These are phyloP conservation scores for Aporophyla nigra DNA, from an alignment of 2,888 invertebrate genomes.

Conservation along the genomic window DNA sequence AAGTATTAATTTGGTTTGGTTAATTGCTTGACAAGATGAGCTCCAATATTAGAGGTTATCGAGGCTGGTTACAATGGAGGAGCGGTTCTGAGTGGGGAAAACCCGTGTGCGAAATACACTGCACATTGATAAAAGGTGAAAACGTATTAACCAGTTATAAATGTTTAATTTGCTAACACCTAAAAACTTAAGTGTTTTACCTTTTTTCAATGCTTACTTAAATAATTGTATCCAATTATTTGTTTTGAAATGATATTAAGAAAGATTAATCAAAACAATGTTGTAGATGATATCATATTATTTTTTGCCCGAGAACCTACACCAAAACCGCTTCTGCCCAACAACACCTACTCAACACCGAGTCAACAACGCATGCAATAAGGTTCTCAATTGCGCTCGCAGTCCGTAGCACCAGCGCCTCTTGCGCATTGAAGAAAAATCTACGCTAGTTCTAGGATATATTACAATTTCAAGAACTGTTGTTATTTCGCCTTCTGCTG, in stretches of 20 bases:
- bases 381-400: neutral
- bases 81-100: conserved; percentile 2
- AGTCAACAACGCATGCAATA: conserved; percentile 17
- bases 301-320: neutral
- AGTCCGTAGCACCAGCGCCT: neutral
- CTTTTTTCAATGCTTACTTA: neutral
- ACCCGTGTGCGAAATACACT: neutral
- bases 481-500: neutral
- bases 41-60: neutral
- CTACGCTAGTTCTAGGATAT: no score
- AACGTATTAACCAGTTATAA: neutral
- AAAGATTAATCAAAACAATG: neutral
- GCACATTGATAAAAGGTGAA: neutral
- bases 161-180: neutral
- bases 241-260: neutral
- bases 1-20: conserved; percentile 4
- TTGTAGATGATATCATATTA: neutral
- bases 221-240: neutral
- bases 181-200: neutral
- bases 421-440: neutral
- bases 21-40: conserved; percentile 12
- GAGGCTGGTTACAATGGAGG: neutral
- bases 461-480: no score
- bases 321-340: neutral
- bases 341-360: neutral